Evolutionary conservation across 2,113 vertebrate species (phyloP).

Genomic region (Dascyllus trimaculatus): DNA sequence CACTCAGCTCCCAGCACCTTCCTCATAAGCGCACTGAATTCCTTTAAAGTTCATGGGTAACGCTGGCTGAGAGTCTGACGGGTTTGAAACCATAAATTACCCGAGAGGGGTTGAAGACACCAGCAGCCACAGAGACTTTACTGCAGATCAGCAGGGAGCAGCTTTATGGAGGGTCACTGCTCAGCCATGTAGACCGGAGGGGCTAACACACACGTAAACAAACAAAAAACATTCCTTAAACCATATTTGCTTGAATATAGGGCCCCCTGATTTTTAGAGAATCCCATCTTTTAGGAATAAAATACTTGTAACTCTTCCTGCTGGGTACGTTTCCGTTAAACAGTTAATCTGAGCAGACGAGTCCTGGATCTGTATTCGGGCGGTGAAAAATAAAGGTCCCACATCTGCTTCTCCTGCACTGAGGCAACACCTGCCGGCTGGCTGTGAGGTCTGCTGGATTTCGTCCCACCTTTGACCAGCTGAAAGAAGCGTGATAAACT

Average conservation of each 20-base stretch:
- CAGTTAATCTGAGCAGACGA: neutral
- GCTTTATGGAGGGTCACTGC: conserved; percentile 8
- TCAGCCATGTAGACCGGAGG: neutral
- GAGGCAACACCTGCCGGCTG: conserved; percentile 69
- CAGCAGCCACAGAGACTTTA: conserved; percentile 33
- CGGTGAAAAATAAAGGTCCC: conserved; percentile 45
- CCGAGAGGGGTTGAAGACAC: conserved; percentile 42
- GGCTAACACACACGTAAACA: neutral
- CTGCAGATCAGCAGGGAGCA: conserved; percentile 40
- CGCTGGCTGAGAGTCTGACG: conserved; percentile 27
- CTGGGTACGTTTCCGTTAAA: neutral
- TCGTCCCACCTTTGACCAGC: conserved; percentile 58
- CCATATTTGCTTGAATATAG: too few relatives aligned
- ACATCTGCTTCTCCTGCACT: conserved; percentile 59
- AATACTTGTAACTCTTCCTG: neutral
- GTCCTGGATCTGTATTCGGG: neutral
- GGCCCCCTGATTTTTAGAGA: too few relatives aligned
- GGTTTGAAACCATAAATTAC: conserved; percentile 63
- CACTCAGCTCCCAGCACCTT: neutral
- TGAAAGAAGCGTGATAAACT: conserved; percentile 58
- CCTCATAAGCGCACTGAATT: conserved; percentile 46
- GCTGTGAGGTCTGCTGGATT: conserved; percentile 48
- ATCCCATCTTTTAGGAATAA: too few relatives aligned
- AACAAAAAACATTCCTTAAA: too few relatives aligned
- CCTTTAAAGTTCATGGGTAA: conserved; percentile 70